Evolutionary conservation across 1,140 invertebrate genomes (phyloP).

Genomic region (Drosophila paulistorum): DNA sequence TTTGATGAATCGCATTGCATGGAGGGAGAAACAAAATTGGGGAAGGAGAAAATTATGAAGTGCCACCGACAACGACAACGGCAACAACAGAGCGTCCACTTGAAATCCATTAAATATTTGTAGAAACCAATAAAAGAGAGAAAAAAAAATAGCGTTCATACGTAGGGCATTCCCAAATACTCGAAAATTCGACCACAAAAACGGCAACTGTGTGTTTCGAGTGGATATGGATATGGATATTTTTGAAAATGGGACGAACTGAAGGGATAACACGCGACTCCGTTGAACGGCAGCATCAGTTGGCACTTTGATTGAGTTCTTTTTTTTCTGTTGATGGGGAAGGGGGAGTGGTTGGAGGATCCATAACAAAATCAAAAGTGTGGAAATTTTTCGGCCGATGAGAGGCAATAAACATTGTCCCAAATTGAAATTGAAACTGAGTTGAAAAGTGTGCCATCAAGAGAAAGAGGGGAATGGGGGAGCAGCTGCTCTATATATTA

Average conservation of each 20-base stretch:
- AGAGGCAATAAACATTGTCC: conserved; percentile 61
- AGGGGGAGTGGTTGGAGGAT: conserved; percentile 23
- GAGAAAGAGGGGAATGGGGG: too few species aligned
- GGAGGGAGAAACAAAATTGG: not conserved
- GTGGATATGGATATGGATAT: conserved; percentile 25
- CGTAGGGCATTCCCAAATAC: conserved; percentile 11
- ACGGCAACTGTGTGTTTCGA: conserved; percentile 72
- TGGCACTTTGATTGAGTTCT: conserved; percentile 40
- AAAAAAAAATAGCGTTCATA: conserved; percentile 21
- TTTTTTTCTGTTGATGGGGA: not conserved
- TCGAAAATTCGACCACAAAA: conserved; percentile 54
- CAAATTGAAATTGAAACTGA: conserved; percentile 37
- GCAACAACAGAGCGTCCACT: conserved; percentile 70
- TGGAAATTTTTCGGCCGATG: conserved; percentile 61
- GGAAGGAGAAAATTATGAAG: conserved; percentile 65
- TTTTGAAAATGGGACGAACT: conserved; percentile 24
- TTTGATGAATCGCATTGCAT: conserved; percentile 21
- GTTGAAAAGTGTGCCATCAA: conserved; percentile 5
- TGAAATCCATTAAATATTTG: conserved; percentile 82
- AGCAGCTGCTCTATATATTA: not conserved
- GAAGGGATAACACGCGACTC: conserved; percentile 65
- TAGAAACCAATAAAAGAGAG: conserved; percentile 78
- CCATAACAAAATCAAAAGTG: conserved; percentile 74
- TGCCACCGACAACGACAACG: conserved; percentile 59
- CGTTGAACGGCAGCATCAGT: conserved; percentile 52